These are phyloP conservation scores for Ladona fulva DNA, from an alignment of 1,140 invertebrate species.

Conservation along the genomic window DNA sequence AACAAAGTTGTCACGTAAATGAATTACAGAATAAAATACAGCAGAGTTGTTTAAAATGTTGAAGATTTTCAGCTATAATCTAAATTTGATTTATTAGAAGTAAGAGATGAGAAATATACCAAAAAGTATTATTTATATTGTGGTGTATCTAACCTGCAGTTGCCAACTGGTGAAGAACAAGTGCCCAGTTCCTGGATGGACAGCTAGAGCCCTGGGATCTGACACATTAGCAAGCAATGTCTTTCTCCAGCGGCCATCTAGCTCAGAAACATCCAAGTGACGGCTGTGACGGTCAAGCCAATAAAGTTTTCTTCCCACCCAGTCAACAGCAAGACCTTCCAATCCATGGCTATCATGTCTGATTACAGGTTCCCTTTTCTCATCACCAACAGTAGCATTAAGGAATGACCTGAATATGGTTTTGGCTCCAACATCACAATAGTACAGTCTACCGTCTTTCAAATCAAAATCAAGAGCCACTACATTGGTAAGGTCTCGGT, in stretches of 20 bases:
- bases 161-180: slow-evolving; percentile 96
- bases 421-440: slow-evolving; percentile 90
- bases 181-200: slow-evolving; percentile 90
- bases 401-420: slow-evolving; percentile 66
- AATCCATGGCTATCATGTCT: slow-evolving; percentile 88
- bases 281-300: slow-evolving; percentile 95
- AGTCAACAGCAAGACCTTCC: slow-evolving; percentile 94
- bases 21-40: too few species aligned
- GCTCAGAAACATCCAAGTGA: slow-evolving; percentile 83
- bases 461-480: slow-evolving; percentile 93
- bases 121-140: too few species aligned
- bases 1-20: too few species aligned
- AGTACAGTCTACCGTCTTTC: slow-evolving; percentile 74
- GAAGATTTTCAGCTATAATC: too few species aligned
- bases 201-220: slow-evolving; percentile 87
- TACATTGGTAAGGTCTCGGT: slow-evolving; percentile 93
- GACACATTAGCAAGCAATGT: slow-evolving; percentile 79
- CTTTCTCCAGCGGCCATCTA: slow-evolving; percentile 84
- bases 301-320: slow-evolving; percentile 93
- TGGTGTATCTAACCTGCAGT: slow-evolving; percentile 58
- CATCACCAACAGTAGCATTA: slow-evolving; percentile 14
- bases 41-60: too few species aligned
- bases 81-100: too few species aligned
- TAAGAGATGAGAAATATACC: too few species aligned
- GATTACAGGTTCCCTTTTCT: slow-evolving; percentile 70